These are phyloP conservation scores for Drosophila persimilis DNA, from an alignment of 1,140 invertebrate genomes.

Conservation along the genomic window DNA sequence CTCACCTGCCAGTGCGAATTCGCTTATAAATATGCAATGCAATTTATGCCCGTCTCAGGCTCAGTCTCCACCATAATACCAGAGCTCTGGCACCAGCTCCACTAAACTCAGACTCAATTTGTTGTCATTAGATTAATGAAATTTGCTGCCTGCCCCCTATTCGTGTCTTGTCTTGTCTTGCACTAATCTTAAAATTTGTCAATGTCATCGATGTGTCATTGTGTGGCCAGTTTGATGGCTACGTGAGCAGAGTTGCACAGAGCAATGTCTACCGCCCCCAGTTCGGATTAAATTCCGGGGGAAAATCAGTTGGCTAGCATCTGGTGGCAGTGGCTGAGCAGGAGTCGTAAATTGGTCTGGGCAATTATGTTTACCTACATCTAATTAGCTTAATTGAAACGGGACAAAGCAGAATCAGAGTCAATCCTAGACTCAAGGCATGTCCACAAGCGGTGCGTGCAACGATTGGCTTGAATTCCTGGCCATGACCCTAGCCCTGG, in stretches of 20 bases:
- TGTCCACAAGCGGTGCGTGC: slow-evolving; percentile 16
- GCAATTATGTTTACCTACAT: slow-evolving; percentile 74
- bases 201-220: slow-evolving; percentile 46
- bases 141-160: slow-evolving; percentile 23
- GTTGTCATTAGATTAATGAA: slow-evolving; percentile 74
- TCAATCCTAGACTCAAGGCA: too few species aligned
- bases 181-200: slow-evolving; percentile 68
- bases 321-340: not conserved
- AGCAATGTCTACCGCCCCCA: not conserved
- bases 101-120: slow-evolving; percentile 50
- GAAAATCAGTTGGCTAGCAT: slow-evolving; percentile 13
- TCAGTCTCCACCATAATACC: not conserved
- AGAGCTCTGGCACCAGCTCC: not conserved
- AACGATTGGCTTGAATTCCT: slow-evolving; percentile 17
- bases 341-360: slow-evolving; percentile 62
- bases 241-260: slow-evolving; percentile 15
- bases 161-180: slow-evolving; percentile 26
- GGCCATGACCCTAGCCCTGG: not conserved
- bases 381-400: slow-evolving; percentile 78
- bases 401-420: slow-evolving; percentile 35
- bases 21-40: slow-evolving; percentile 62
- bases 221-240: slow-evolving; percentile 25
- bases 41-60: slow-evolving; percentile 36
- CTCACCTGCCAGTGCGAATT: not conserved
- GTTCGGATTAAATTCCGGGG: slow-evolving; percentile 26